A percentile compares a stretch with the other conserved stretches of the same genome.
Evolutionary conservation across 2,113 vertebrate genomes (phyloP).

Genomic region (Panthera leo): DNA sequence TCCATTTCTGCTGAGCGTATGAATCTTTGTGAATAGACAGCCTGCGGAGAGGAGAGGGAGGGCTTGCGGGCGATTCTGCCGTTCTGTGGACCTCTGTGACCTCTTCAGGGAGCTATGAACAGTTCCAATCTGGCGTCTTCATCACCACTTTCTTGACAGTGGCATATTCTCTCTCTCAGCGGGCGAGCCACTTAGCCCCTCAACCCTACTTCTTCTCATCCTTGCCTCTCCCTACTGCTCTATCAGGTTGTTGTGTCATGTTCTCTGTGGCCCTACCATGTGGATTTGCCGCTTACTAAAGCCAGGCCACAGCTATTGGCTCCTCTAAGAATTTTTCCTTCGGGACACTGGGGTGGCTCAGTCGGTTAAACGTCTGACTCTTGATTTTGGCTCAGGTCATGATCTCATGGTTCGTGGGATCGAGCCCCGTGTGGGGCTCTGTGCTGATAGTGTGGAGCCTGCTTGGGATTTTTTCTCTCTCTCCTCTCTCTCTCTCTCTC

Average conservation of each 20-base stretch:
- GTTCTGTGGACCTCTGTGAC: background rate
- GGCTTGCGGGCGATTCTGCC: background rate
- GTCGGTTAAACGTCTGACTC: no score
- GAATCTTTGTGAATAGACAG: constrained; percentile 29
- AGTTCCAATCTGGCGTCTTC: background rate
- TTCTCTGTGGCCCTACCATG: background rate
- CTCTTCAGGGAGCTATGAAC: constrained; percentile 54
- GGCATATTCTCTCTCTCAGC: constrained; percentile 27
- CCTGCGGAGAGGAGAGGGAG: background rate
- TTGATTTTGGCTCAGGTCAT: no score
- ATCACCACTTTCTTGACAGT: constrained; percentile 2
- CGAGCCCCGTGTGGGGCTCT: no score
- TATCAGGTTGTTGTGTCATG: background rate
- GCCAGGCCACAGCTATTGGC: background rate
- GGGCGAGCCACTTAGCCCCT: background rate
- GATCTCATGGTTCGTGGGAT: no score
- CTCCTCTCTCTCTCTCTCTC: no score
- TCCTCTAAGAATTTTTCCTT: background rate
- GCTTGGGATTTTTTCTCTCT: no score
- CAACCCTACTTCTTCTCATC: background rate
- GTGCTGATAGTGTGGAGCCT: no score
- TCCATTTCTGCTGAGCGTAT: constrained; percentile 35
- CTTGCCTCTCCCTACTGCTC: background rate
- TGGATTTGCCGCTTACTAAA: background rate
- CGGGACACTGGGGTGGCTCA: no score